These are phyloP conservation scores for Polydrusus cervinus DNA, from an alignment of 2,888 invertebrate genomes.

Conservation along the genomic window DNA sequence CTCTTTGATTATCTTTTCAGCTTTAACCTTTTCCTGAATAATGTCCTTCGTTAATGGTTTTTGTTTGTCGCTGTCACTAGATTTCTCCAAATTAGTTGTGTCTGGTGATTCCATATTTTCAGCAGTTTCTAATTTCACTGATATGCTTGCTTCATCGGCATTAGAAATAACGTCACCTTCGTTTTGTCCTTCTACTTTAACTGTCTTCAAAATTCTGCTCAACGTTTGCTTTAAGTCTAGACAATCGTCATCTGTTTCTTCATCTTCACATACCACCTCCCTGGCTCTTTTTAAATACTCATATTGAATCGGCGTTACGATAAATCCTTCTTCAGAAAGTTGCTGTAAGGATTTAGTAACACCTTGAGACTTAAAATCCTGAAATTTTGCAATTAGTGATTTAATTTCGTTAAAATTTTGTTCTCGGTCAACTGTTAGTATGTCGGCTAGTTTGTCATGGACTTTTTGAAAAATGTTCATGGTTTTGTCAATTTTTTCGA, in stretches of 20 bases:
- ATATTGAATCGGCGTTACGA: constrained; percentile 55
- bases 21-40: no score
- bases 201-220: constrained; percentile 40
- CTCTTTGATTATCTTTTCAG: neutral
- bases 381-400: constrained; percentile 55
- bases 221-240: constrained; percentile 51
- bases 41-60: no score
- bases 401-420: constrained; percentile 53
- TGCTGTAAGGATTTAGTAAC: neutral
- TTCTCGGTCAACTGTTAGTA: constrained; percentile 53
- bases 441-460: constrained; percentile 44
- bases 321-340: constrained; percentile 34
- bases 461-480: constrained; percentile 54
- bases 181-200: constrained; percentile 5
- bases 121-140: neutral
- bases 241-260: constrained; percentile 53
- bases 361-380: constrained; percentile 1
- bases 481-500: constrained; percentile 24
- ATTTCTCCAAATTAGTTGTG: no score
- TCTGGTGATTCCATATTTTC: neutral
- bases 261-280: constrained; percentile 55
- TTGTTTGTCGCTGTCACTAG: no score
- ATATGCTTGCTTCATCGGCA: neutral
- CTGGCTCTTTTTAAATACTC: constrained; percentile 57
- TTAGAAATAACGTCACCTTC: neutral